Percentiles rank a stretch among this genome's conserved stretches.
phyloP scores from a whole-genome alignment of 2,888 invertebrate species.

The Syrphus vitripennis region DNA sequence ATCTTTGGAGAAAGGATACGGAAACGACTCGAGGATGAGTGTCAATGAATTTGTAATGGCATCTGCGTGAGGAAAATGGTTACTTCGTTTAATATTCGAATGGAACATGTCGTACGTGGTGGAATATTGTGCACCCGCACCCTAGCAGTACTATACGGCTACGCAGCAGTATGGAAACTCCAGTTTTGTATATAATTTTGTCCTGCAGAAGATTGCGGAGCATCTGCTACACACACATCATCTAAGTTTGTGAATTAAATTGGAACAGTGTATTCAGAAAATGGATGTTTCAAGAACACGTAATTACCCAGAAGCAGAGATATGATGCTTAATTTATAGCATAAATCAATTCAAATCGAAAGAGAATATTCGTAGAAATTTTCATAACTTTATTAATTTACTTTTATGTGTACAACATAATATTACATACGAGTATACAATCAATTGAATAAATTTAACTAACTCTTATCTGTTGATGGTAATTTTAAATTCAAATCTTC shows the following conservation, averaged over 20 bases:
- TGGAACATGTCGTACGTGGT: conserved; percentile 43
- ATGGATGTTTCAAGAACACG: conserved; percentile 15
- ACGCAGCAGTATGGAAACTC: background rate
- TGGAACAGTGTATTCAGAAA: background rate
- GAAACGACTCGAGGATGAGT: conserved; percentile 5
- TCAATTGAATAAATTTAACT: background rate
- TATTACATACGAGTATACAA: background rate
- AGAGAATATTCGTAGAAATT: background rate
- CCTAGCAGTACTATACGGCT: no score
- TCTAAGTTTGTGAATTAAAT: conserved; percentile 49
- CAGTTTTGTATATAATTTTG: background rate
- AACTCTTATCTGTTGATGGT: background rate
- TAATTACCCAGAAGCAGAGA: conserved; percentile 26
- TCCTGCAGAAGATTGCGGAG: conserved; percentile 7
- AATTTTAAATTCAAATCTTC: background rate
- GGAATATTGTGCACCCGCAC: conserved; percentile 17
- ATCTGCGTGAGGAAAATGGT: conserved; percentile 66
- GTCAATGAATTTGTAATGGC: conserved; percentile 64
- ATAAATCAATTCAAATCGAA: conserved; percentile 20
- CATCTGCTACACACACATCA: conserved; percentile 48
- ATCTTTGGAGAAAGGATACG: conserved; percentile 19
- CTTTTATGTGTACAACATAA: background rate
- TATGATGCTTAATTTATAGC: background rate
- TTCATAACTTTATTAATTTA: conserved; percentile 1
- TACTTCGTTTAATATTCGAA: conserved; percentile 41